A percentile compares a stretch with the other conserved stretches of the same genome.
Evolutionary conservation across 2,797 vertebrate genomes (phyloP).

Genomic region (Falco cherrug): DNA sequence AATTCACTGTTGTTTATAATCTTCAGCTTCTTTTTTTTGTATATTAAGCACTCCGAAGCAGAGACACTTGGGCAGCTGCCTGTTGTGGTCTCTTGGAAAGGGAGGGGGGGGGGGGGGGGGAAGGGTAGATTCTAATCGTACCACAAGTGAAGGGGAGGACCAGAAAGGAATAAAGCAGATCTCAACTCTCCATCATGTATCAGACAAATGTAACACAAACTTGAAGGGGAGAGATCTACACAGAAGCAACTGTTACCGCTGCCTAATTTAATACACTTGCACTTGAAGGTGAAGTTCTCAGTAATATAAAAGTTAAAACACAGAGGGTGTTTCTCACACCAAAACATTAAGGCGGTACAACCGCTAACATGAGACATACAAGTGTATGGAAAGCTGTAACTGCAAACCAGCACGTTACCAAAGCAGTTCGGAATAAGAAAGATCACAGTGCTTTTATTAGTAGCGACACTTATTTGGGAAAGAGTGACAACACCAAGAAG

Average conservation of each 20-base stretch:
- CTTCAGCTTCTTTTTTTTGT: background rate
- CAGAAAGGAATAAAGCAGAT: background rate
- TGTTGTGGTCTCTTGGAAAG: background rate
- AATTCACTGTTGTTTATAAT: constrained; percentile 42
- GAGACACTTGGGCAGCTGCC: background rate
- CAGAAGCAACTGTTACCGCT: background rate
- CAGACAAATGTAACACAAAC: background rate
- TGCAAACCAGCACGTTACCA: background rate
- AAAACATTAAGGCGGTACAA: background rate
- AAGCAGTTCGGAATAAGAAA: background rate
- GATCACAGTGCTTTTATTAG: background rate
- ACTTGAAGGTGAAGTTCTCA: background rate
- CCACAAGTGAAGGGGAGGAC: background rate
- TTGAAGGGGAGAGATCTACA: background rate
- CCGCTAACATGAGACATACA: background rate
- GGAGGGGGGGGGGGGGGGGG: too few species aligned
- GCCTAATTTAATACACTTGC: background rate
- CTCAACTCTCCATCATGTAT: background rate
- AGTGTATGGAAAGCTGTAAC: background rate
- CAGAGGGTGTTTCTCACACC: background rate
- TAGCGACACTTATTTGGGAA: background rate
- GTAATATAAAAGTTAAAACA: background rate
- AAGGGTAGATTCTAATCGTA: too few species aligned
- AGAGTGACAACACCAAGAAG: background rate
- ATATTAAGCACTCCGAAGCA: constrained; percentile 11